A percentile compares a stretch with the other conserved stretches of the same genome.
Evolutionary conservation across 2,797 vertebrate species (phyloP).

Genomic region (Aselliscus stoliczkanus): DNA sequence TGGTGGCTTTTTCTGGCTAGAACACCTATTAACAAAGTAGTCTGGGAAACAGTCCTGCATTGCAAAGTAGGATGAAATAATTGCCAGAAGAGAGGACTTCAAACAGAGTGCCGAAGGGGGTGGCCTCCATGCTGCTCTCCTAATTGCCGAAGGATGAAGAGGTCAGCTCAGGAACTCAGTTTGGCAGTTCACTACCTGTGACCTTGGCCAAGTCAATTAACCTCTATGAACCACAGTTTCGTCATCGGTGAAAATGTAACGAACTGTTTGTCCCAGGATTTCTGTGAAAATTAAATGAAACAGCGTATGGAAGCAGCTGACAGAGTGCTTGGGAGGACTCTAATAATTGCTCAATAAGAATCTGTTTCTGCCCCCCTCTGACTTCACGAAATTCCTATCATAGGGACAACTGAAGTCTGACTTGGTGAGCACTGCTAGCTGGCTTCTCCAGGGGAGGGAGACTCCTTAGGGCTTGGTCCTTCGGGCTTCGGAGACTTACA

Average conservation of each 20-base stretch:
- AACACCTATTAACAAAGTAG: not conserved
- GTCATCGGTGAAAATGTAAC: not conserved
- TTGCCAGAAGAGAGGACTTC: not conserved
- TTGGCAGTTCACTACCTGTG: not conserved
- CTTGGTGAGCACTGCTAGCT: not conserved
- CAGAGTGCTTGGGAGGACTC: not conserved
- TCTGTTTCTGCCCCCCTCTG: not conserved
- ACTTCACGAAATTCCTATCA: not conserved
- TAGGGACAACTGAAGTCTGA: not conserved
- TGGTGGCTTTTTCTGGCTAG: not conserved
- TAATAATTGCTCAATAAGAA: not conserved
- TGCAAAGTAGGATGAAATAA: not conserved
- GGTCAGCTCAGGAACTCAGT: not conserved
- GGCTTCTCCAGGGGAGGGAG: not conserved
- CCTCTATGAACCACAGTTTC: not conserved
- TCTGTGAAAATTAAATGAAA: not conserved
- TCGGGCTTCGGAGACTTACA: not conserved
- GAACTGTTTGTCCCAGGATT: not conserved
- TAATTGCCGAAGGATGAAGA: not conserved
- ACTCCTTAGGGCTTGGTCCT: not conserved
- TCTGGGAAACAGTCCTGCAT: not conserved
- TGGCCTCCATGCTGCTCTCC: not conserved
- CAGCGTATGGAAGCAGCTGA: not conserved
- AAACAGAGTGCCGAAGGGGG: not conserved
- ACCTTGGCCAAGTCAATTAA: constrained; percentile 39